Evolutionary conservation across 2,888 invertebrate species (phyloP).

Genomic region (Drosophila suboccidentalis): DNA sequence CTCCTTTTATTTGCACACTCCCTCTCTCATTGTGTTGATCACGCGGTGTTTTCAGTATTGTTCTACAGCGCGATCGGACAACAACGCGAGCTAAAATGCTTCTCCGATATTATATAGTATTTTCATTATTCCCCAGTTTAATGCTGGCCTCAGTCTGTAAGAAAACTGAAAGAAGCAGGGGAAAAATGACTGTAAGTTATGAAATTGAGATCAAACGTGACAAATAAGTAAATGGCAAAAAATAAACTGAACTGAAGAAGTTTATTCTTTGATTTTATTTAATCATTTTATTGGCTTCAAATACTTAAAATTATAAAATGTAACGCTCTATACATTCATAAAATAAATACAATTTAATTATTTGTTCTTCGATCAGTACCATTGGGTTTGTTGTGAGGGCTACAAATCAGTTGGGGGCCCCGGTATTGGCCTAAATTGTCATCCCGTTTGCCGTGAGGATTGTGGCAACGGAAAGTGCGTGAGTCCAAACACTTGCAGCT

Average conservation of each 20-base stretch:
- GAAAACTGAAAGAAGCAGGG: rapidly evolving
- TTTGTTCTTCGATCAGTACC: background rate
- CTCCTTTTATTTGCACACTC: too few species aligned
- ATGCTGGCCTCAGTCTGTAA: background rate
- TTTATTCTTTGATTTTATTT: background rate
- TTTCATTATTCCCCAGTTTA: background rate
- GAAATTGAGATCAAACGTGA: background rate
- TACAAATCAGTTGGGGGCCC: background rate
- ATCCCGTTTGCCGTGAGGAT: background rate
- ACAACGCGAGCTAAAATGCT: conserved; percentile 4
- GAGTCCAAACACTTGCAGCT: conserved; percentile 1
- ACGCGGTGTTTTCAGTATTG: conserved; percentile 2
- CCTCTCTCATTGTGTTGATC: background rate
- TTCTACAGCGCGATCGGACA: background rate
- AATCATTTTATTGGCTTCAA: background rate
- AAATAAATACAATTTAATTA: background rate
- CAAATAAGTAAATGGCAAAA: background rate
- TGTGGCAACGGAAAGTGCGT: conserved; percentile 15
- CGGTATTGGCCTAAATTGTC: background rate
- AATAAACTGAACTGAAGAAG: background rate
- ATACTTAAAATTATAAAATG: background rate
- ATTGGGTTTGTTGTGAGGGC: conserved; percentile 2
- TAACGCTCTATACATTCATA: too few species aligned
- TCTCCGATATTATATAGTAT: background rate
- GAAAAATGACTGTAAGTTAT: background rate